Percentiles rank a stretch among this genome's conserved stretches.
Evolutionary conservation across 2,113 vertebrate genomes (phyloP).

Genomic region (Lanius collurio): DNA sequence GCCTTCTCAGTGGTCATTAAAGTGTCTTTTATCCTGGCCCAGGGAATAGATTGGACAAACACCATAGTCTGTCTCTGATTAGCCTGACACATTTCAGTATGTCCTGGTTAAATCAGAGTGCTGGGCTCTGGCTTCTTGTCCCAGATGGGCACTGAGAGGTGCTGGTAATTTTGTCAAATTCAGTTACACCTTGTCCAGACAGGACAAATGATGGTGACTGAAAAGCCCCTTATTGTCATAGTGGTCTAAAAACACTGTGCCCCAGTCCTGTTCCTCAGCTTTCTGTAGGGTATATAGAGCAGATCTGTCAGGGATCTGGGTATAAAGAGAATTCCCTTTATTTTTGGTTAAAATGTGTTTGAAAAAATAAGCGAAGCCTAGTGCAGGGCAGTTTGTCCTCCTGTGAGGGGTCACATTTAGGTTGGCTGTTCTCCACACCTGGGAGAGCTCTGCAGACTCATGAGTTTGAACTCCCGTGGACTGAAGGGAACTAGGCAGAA

Average conservation of each 20-base stretch:
- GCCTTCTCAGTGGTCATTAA: neutral
- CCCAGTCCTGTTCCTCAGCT: neutral
- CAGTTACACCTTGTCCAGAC: neutral
- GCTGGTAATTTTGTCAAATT: neutral
- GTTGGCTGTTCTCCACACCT: neutral
- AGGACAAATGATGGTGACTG: neutral
- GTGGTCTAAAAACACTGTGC: neutral
- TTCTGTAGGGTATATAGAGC: neutral
- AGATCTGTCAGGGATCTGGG: neutral
- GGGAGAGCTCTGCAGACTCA: neutral
- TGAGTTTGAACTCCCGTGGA: neutral
- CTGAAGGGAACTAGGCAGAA: neutral
- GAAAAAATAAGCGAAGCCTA: neutral
- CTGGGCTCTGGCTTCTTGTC: neutral
- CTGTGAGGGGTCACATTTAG: neutral
- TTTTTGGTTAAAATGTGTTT: neutral
- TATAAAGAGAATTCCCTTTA: neutral
- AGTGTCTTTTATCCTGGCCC: neutral
- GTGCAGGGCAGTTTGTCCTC: neutral
- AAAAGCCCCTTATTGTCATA: neutral
- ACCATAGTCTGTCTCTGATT: neutral
- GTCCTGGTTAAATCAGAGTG: neutral
- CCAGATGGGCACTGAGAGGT: neutral
- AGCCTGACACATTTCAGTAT: neutral
- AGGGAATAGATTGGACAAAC: neutral